Base-by-base conservation (phyloP, 23 tunicate genomes). In the Pegea sp. region DNA sequence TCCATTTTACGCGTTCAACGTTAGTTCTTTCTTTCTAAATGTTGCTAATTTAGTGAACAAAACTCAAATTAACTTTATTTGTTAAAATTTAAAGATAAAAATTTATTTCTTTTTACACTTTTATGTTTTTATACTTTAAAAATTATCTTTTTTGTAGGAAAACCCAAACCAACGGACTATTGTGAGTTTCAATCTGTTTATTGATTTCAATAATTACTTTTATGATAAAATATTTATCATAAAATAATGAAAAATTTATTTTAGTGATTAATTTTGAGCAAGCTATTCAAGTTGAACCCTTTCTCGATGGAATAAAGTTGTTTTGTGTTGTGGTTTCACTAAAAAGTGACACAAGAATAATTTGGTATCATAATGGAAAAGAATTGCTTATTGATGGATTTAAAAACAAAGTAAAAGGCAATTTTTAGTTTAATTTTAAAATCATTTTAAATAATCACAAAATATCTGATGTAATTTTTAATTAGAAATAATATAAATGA, bases 251-350 rank as follows among this genome's bases (percentile, higher is more conserved):
- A n/a, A n/a, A n/a, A n/a, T n/a, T n/a, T n/a, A n/a, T n/a, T n/a
- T n/a, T 52, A 77, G 98, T 86, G 21, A 70, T 89, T 46, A 89
- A 89, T 62, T 89, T 89, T 49, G 63, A 63, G 62, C 98, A 89
- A 71, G 90, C 72, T 2, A 52, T 89, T 11, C 63, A 63, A n/a
- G 71, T 84, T 6, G 98, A 89, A 66, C 66, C 88, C 2, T 71
- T 77, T 13, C 21, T 70, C 22, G 60, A 68, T n/a, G 71, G 69
- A 26, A 30, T 77, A 16, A 67, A 90, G 13, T 42, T 89, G 26
- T 89, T 61, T 52, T 89, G 98, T 57, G 72, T 89, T 60, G 74
- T 71, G 52, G 49, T 70, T 16, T 66, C 66, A 26, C 71, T 89
- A 11, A 58, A 62, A 2, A 71, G 67, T 22, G 91, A 89, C 34